A percentile compares a stretch with the other conserved stretches of the same genome.
These are phyloP conservation scores for Enteromius paludinosus DNA, from an alignment of 2,797 vertebrate species.

Conservation along the genomic window DNA sequence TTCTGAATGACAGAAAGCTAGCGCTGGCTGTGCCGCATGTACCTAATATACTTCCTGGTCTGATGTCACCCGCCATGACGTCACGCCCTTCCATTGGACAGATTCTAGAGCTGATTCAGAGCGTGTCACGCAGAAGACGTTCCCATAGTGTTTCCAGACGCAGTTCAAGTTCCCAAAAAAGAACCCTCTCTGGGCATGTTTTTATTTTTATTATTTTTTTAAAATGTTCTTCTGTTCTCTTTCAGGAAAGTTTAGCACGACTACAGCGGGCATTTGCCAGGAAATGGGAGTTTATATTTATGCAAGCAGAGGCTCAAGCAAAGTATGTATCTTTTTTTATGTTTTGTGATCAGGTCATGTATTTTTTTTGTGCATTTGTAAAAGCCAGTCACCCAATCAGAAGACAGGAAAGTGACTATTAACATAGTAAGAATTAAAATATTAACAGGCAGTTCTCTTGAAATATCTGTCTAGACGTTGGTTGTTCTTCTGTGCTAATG, in stretches of 20 bases:
- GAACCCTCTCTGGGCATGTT: not conserved
- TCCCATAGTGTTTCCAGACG: too few relatives aligned
- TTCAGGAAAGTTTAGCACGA: conserved; percentile 95
- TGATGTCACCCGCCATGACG: too few relatives aligned
- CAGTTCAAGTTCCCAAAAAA: too few relatives aligned
- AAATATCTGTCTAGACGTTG: not conserved
- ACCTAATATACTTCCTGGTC: too few relatives aligned
- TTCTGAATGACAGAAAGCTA: too few relatives aligned
- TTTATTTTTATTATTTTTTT: too few relatives aligned
- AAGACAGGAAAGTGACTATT: not conserved
- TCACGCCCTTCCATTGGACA: too few relatives aligned
- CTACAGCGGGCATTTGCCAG: conserved; percentile 96
- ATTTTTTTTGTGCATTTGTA: not conserved
- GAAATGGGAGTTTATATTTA: conserved; percentile 99
- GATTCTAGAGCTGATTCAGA: too few relatives aligned
- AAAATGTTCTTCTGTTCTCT: not conserved
- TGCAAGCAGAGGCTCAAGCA: conserved; percentile 99
- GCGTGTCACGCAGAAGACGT: too few relatives aligned
- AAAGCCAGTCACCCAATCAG: not conserved
- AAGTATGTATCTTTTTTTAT: conserved; percentile 84
- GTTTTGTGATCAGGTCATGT: not conserved
- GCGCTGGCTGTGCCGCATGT: too few relatives aligned
- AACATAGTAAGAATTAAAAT: not conserved
- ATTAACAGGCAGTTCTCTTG: not conserved
- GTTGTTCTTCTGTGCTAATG: not conserved